Evolutionary conservation across 2,797 vertebrate species (phyloP).

Genomic region (Acestrorhynchus altus): DNA sequence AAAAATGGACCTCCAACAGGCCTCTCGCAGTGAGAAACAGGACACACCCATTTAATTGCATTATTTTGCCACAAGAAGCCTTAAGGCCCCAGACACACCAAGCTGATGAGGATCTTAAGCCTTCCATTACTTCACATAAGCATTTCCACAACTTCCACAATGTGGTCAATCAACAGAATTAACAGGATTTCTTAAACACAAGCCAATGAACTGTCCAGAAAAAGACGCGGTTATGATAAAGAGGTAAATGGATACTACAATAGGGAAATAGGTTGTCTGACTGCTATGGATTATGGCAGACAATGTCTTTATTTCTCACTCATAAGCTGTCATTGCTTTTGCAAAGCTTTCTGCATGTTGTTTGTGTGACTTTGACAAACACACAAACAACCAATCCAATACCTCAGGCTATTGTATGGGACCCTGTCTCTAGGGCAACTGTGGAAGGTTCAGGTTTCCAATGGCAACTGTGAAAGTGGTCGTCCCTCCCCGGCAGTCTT

Average conservation of each 20-base stretch:
- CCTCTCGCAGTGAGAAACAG: too few species aligned
- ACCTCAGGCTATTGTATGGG: conserved; percentile 61
- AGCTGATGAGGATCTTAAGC: too few species aligned
- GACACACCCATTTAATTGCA: too few species aligned
- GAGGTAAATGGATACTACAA: neutral
- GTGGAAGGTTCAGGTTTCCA: conserved; percentile 77
- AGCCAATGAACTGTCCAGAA: too few species aligned
- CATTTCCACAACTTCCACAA: too few species aligned
- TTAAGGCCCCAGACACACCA: too few species aligned
- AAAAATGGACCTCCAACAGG: too few species aligned
- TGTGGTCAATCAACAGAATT: too few species aligned
- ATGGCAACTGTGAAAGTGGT: conserved; percentile 76
- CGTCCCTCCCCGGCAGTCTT: conserved; percentile 56
- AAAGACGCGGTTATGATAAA: too few species aligned
- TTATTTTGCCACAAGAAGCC: neutral
- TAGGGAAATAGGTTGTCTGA: too few species aligned
- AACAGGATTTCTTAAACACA: too few species aligned
- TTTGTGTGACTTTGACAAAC: conserved; percentile 30
- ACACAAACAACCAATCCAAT: conserved; percentile 46
- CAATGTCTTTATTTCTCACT: neutral
- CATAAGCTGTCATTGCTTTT: neutral
- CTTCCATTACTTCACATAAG: too few species aligned
- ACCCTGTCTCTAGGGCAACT: conserved; percentile 77
- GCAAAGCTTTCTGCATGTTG: neutral
- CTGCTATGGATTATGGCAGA: neutral